These are phyloP conservation scores for Mactromeris polynyma DNA, from an alignment of 2,888 invertebrate species.

Conservation along the genomic window DNA sequence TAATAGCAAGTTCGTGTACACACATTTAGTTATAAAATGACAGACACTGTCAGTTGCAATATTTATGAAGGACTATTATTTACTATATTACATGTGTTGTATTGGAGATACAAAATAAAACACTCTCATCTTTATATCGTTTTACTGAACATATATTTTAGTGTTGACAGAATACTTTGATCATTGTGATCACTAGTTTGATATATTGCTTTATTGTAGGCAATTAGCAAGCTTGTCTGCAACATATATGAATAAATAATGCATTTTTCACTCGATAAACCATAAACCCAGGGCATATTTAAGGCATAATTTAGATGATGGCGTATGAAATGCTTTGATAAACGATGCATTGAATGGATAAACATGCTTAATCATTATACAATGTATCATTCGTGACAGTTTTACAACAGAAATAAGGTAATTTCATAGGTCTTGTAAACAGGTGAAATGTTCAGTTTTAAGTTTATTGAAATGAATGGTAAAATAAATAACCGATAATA, in stretches of 20 bases:
- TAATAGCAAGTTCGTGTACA: too few species aligned
- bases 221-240: slow-evolving; percentile 4
- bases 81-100: too few species aligned
- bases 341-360: neutral
- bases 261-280: slow-evolving; percentile 11
- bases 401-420: neutral
- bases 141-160: neutral
- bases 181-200: neutral
- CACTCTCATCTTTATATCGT: neutral
- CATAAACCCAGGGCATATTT: neutral
- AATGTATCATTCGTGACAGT: neutral
- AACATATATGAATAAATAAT: slow-evolving; percentile 17
- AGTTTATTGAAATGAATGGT: slow-evolving; percentile 5
- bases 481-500: neutral
- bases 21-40: too few species aligned
- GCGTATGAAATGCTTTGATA: neutral
- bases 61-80: too few species aligned
- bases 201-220: neutral
- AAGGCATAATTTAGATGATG: neutral
- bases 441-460: neutral
- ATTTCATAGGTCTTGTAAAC: neutral
- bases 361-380: neutral
- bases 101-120: too few species aligned
- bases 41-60: too few species aligned
- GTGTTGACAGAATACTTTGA: neutral